phyloP scores from a whole-genome alignment of 1,140 invertebrate species.

The Pinna nobilis region DNA sequence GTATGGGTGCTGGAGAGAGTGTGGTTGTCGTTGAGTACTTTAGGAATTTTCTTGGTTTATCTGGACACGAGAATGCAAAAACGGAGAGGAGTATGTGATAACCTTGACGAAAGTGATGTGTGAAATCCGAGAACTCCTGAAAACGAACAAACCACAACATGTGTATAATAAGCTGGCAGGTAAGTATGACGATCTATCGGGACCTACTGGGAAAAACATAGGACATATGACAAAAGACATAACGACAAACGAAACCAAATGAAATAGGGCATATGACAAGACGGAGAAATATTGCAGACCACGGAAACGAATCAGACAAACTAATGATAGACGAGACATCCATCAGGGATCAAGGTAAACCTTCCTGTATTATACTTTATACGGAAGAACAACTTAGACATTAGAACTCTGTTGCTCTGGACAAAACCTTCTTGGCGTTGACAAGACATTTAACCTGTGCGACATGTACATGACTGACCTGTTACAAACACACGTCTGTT shows the following conservation, averaged over 20 bases:
- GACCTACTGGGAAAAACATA: background rate
- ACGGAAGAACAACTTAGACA: background rate
- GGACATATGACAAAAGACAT: conserved; percentile 3
- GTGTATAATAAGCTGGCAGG: no score
- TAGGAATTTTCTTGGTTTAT: no score
- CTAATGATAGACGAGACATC: background rate
- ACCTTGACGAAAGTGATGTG: no score
- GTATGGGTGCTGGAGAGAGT: no score
- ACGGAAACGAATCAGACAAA: background rate
- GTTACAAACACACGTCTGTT: no score
- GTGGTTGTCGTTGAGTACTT: no score
- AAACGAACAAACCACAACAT: no score
- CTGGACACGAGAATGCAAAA: no score
- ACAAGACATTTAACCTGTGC: background rate
- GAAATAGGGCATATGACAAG: background rate
- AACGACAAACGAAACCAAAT: background rate
- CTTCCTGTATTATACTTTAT: background rate
- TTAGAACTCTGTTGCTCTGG: background rate
- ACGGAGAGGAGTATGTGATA: no score
- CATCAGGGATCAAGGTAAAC: background rate
- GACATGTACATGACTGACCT: no score
- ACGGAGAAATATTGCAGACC: background rate
- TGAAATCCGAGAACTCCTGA: no score
- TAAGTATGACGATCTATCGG: conserved; percentile 18
- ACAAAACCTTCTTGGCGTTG: background rate